Conservation (phyloP, 2,888 invertebrate species). For the Patella pellucida region DNA sequence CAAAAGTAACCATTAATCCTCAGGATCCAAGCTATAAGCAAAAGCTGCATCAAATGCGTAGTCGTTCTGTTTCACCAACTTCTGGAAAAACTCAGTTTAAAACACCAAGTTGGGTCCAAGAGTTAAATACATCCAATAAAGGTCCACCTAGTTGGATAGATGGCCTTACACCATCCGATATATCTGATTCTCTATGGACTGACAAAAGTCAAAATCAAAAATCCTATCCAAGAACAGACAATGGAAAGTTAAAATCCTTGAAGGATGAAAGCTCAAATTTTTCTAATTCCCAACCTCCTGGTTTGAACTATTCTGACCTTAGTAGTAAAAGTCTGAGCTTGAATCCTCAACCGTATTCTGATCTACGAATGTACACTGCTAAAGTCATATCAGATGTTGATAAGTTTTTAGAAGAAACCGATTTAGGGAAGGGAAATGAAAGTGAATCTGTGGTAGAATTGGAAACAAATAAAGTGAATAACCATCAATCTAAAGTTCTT, state of each 20-base stretch:
- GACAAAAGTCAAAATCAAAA: neutral
- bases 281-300: slow-evolving; percentile 18
- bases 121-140: slow-evolving; percentile 43
- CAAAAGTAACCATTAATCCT: neutral
- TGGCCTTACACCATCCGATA: slow-evolving; percentile 47
- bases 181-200: slow-evolving; percentile 16
- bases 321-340: neutral
- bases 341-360: neutral
- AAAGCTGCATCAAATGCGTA: neutral
- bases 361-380: neutral
- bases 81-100: slow-evolving; percentile 13
- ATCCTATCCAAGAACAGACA: neutral
- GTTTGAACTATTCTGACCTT: slow-evolving; percentile 37
- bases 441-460: neutral
- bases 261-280: neutral
- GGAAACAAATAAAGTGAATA: neutral
- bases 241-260: neutral
- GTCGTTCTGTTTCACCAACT: slow-evolving; percentile 19
- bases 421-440: neutral
- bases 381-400: neutral
- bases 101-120: slow-evolving; percentile 44
- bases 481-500: neutral
- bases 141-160: slow-evolving; percentile 57
- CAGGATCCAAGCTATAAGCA: neutral
- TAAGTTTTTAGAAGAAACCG: slow-evolving; percentile 1